Evolutionary conservation across 2,113 vertebrate species (phyloP).

Genomic region (Salminus brasiliensis): DNA sequence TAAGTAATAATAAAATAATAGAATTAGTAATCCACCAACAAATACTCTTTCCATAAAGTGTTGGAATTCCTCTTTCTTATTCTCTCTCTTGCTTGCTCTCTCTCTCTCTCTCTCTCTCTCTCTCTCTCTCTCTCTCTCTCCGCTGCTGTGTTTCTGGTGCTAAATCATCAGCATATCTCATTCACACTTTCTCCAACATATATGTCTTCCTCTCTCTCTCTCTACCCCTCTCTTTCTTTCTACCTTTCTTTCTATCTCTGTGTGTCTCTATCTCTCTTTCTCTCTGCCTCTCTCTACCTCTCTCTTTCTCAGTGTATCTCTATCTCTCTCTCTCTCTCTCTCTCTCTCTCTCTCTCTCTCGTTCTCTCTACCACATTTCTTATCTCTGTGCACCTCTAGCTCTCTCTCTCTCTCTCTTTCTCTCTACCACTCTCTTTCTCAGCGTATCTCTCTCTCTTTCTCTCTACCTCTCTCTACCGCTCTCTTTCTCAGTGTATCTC

Average conservation of each 20-base stretch:
- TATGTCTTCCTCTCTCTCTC: background rate
- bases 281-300: background rate
- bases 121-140: background rate
- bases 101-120: background rate
- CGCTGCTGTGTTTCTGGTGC: conserved; percentile 4
- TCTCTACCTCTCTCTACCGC: background rate
- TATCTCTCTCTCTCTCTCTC: conserved; percentile 23
- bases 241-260: background rate
- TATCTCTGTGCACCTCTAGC: background rate
- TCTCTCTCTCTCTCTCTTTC: background rate
- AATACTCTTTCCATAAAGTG: too few relatives aligned
- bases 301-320: conserved; percentile 30
- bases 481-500: background rate
- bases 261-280: background rate
- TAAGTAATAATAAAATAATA: too few relatives aligned
- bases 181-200: conserved; percentile 30
- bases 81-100: background rate
- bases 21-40: too few relatives aligned
- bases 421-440: background rate
- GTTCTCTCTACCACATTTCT: background rate
- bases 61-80: background rate
- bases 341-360: background rate
- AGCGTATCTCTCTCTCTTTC: background rate
- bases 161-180: conserved; percentile 43
- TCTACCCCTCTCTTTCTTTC: background rate